A percentile compares a stretch with the other conserved stretches of the same genome.
These are phyloP conservation scores for Pseudanteris insignis DNA, from an alignment of 2,888 invertebrate genomes.

Conservation along the genomic window DNA sequence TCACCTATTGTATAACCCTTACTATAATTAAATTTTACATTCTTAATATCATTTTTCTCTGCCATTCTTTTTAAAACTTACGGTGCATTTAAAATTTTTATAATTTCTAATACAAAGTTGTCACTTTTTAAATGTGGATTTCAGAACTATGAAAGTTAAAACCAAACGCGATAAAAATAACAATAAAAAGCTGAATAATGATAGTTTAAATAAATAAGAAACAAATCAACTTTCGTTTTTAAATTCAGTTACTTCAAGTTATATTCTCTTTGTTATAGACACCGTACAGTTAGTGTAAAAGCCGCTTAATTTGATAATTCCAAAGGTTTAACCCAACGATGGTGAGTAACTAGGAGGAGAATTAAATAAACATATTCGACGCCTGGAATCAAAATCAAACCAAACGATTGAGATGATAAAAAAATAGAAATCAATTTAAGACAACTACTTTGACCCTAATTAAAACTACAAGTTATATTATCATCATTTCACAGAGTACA, in stretches of 20 bases:
- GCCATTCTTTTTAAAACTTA: too few species aligned
- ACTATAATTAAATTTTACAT: too few species aligned
- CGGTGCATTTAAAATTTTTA: too few species aligned
- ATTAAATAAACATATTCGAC: conserved; percentile 45
- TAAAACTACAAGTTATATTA: conserved; percentile 14
- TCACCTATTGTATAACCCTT: too few species aligned
- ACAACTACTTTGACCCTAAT: conserved; percentile 13
- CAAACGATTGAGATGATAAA: conserved; percentile 17
- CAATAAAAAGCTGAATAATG: too few species aligned
- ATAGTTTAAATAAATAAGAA: too few species aligned
- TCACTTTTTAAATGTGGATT: too few species aligned
- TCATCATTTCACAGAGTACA: conserved; percentile 32
- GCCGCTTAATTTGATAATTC: conserved; percentile 66
- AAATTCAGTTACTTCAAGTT: conserved; percentile 58
- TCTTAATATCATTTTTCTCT: too few species aligned
- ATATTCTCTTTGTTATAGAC: conserved; percentile 66
- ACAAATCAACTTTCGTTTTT: conserved; percentile 23
- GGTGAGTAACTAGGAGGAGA: conserved; percentile 62
- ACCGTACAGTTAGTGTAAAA: conserved; percentile 66
- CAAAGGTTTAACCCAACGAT: conserved; percentile 63
- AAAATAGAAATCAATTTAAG: conserved; percentile 15
- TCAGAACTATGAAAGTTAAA: too few species aligned
- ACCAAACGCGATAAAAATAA: too few species aligned
- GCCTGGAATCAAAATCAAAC: conserved; percentile 40
- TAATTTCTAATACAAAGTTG: too few species aligned